A percentile compares a stretch with the other conserved stretches of the same genome.
Evolutionary conservation across 2,888 invertebrate genomes (phyloP).

Genomic region (Acanthococcus lagerstroemiae): DNA sequence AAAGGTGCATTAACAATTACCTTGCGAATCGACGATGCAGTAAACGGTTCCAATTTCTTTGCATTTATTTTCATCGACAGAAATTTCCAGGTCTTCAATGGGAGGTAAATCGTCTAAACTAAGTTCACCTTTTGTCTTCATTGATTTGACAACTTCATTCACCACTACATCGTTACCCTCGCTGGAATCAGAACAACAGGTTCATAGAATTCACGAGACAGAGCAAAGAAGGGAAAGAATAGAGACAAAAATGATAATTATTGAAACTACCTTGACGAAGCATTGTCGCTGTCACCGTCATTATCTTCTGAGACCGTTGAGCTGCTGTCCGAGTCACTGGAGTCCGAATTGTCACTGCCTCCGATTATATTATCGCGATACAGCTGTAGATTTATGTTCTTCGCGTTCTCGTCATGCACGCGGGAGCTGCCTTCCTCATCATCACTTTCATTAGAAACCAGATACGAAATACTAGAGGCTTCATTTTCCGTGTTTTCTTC

Average conservation of each 20-base stretch:
- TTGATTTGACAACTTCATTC: neutral
- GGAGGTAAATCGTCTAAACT: constrained; percentile 64
- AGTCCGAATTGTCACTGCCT: constrained; percentile 12
- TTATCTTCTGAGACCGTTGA: constrained; percentile 22
- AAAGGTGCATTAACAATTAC: constrained; percentile 9
- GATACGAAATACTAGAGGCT: neutral
- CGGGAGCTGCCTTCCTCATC: neutral
- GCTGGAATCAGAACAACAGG: neutral
- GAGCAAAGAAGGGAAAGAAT: no score
- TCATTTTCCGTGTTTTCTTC: neutral
- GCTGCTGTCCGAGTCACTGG: constrained; percentile 19
- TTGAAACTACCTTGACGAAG: neutral
- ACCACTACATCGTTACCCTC: neutral
- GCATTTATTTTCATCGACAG: constrained; percentile 64
- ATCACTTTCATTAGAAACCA: neutral
- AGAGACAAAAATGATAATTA: no score
- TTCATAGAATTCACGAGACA: neutral
- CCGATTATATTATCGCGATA: neutral
- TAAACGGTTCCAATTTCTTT: constrained; percentile 61
- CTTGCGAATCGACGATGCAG: constrained; percentile 58
- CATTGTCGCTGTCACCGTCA: constrained; percentile 14
- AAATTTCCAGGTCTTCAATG: constrained; percentile 68
- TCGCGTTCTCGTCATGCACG: neutral
- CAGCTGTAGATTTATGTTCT: neutral
- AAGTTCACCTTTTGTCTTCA: constrained; percentile 47